Percentiles rank a stretch among this genome's conserved stretches.
phyloP scores from a whole-genome alignment of 2,888 invertebrate genomes.

The Liodrosophila aerea region DNA sequence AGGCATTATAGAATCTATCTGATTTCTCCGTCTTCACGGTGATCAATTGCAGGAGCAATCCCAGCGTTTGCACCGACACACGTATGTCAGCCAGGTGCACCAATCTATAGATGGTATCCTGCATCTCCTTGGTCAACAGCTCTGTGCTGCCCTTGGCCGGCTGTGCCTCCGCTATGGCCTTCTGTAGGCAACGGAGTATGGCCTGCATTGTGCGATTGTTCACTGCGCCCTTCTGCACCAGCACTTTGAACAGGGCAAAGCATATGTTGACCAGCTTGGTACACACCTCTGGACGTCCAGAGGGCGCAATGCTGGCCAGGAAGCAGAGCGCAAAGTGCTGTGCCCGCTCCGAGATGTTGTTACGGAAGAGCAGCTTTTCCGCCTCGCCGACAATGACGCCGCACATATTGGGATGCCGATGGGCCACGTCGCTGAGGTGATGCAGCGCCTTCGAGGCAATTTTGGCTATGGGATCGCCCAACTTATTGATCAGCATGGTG shows the following conservation, averaged over 20 bases:
- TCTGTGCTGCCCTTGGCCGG: conserved; percentile 75
- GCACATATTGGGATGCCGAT: conserved; percentile 96
- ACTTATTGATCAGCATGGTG: conserved; percentile 93
- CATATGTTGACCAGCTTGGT: conserved; percentile 94
- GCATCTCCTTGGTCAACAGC: conserved; percentile 81
- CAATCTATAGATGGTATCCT: conserved; percentile 89
- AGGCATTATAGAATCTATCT: conserved; percentile 89
- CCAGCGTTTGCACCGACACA: conserved; percentile 84
- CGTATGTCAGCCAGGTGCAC: conserved; percentile 91
- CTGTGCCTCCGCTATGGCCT: conserved; percentile 84
- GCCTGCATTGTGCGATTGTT: conserved; percentile 93
- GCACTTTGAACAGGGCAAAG: conserved; percentile 97
- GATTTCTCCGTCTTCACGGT: conserved; percentile 79
- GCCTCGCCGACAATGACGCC: conserved; percentile 92
- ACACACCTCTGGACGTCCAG: conserved; percentile 91
- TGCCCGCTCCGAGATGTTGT: conserved; percentile 91
- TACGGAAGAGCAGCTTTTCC: conserved; percentile 94
- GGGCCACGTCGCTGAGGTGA: conserved; percentile 91
- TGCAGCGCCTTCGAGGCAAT: conserved; percentile 94
- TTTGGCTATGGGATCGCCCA: conserved; percentile 93
- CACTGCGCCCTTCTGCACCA: conserved; percentile 90
- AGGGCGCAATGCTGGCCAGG: conserved; percentile 90
- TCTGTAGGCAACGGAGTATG: conserved; percentile 91
- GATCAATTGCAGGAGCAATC: conserved; percentile 80
- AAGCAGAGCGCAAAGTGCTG: conserved; percentile 97